Evolutionary conservation across 2,888 invertebrate genomes (phyloP), one percentile per base, ranked within the genome.

Genomic region (Mimumesa dahlbomi): DNA sequence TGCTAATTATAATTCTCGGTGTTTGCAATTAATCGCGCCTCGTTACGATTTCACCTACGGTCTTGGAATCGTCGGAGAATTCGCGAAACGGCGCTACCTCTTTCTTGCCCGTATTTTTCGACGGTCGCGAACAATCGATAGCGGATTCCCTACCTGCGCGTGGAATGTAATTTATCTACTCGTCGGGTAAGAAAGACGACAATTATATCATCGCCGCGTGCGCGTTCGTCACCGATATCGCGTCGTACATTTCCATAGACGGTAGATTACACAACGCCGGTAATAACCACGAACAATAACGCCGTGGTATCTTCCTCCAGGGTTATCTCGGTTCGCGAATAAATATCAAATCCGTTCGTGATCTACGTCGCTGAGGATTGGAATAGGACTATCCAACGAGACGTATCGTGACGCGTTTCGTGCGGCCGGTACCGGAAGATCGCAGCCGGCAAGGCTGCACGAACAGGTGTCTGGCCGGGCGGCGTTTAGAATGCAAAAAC

Each of bases 401-500:
- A 42, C 22, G 45, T 53, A 36, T 75, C 59, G 66, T 59, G 67
- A 66, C 53, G 43, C 42, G 66, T 71, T 70, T 50, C 74, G 57
- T 53, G 62, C 59, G 14, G n/a, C 29, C 59, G 40, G 46, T 16
- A 42, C 31, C 66, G 66, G 66, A 66, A 66, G 38, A 38, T 36
- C 59, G 52, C 45, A 40, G 42, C 21, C 21, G 19, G 46, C 19
- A 38, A 42, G 38, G 57, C 38, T 42, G 50, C 53, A 57, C 25
- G 48, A 65, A 48, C 53, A 56, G 65, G 53, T 54, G 43, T 16
- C 19, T 43, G 42, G n/a, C 16, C 42, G 45, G 34, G 16, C 42
- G 38, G 45, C 36, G 73, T 75, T 82, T 79, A 70, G 82, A 85
- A 85, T 84, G 85, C 85, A 84, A 83, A 83, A 83, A 83, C 79